phyloP scores from a whole-genome alignment of 2,797 vertebrate species.

The Poeciliopsis infans region DNA sequence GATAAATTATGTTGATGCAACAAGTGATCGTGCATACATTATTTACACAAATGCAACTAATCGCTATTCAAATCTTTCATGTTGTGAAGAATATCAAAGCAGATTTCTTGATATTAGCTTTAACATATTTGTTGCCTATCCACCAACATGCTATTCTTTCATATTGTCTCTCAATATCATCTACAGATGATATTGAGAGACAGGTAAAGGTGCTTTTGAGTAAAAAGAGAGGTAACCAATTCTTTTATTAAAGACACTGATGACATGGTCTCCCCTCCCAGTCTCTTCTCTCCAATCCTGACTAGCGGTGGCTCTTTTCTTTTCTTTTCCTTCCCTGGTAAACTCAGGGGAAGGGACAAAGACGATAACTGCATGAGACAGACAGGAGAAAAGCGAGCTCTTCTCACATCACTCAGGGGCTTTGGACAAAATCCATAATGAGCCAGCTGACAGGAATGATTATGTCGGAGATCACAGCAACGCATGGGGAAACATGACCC shows the following conservation, averaged over 20 bases:
- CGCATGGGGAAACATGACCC: conserved; percentile 87
- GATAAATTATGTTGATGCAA: conserved; percentile 15
- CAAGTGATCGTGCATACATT: conserved; percentile 38
- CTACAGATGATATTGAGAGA: conserved; percentile 61
- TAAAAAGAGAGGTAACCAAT: conserved; percentile 33
- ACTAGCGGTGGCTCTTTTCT: conserved; percentile 54
- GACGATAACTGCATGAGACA: conserved; percentile 76
- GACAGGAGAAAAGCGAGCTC: conserved; percentile 75
- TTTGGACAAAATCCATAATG: conserved; percentile 91
- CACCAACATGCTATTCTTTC: conserved; percentile 30
- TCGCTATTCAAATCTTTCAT: conserved; percentile 44
- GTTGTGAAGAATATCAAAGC: conserved; percentile 41
- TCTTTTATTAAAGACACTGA: conserved; percentile 63
- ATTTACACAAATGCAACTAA: conserved; percentile 53
- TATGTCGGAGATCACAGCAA: conserved; percentile 87
- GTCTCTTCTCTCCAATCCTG: conserved; percentile 50
- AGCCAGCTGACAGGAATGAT: conserved; percentile 90
- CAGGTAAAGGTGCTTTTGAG: conserved; percentile 68
- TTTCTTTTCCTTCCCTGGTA: conserved; percentile 18
- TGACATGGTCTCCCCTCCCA: conserved; percentile 60
- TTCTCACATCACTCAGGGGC: conserved; percentile 90
- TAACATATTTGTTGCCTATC: background rate
- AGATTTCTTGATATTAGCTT: conserved; percentile 6
- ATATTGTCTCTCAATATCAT: conserved; percentile 60
- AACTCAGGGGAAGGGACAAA: conserved; percentile 77